Percentiles rank a stretch among this genome's conserved stretches.
These are phyloP conservation scores for Agriotes lineatus DNA, from an alignment of 2,888 invertebrate genomes.

Conservation along the genomic window DNA sequence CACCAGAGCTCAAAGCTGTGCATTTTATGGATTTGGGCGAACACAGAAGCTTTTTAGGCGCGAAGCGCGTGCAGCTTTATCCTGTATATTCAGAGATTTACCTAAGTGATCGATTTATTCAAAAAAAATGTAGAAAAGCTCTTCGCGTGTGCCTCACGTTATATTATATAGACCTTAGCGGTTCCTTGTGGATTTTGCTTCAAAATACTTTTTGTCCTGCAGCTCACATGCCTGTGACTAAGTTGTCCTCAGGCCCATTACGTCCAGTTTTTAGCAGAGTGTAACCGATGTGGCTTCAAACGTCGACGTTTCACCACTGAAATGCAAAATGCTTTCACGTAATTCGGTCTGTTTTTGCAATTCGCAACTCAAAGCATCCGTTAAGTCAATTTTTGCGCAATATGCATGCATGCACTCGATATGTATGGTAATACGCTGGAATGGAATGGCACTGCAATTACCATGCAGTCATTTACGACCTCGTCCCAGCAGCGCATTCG, in stretches of 20 bases:
- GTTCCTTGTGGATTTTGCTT: constrained; percentile 18
- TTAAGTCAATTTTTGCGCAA: constrained; percentile 15
- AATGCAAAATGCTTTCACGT: background rate
- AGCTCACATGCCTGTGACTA: constrained; percentile 11
- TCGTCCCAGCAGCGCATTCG: background rate
- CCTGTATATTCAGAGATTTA: constrained; percentile 17
- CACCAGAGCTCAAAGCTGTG: background rate
- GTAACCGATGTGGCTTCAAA: background rate
- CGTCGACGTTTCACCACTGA: background rate
- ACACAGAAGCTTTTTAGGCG: background rate
- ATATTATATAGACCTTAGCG: constrained; percentile 16
- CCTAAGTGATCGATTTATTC: constrained; percentile 15
- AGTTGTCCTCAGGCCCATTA: constrained; percentile 2
- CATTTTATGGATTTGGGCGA: background rate
- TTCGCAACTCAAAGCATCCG: constrained; percentile 1
- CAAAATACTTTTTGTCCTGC: constrained; percentile 12
- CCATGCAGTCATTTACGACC: background rate
- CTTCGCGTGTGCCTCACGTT: constrained; percentile 9
- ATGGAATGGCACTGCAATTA: constrained; percentile 10
- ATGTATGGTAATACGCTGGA: constrained; percentile 6
- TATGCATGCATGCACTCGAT: constrained; percentile 17
- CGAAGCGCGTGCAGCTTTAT: background rate
- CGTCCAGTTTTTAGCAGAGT: background rate
- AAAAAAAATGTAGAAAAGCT: constrained; percentile 19
- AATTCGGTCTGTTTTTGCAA: background rate